These are phyloP conservation scores for Microtus pennsylvanicus DNA, from an alignment of 2,113 vertebrate genomes.

Conservation along the genomic window DNA sequence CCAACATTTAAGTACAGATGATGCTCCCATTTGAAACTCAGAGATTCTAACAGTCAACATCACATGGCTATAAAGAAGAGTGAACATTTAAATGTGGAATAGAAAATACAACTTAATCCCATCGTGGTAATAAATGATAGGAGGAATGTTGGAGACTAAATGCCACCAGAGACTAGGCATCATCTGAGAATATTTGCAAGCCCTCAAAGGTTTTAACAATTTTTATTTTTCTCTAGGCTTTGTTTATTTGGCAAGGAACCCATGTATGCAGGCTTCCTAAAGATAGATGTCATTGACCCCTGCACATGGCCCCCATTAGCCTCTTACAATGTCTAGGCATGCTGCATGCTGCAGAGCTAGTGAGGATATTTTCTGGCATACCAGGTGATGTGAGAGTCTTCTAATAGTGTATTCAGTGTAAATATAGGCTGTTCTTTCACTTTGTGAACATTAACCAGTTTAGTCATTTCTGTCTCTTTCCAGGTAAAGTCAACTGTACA, in stretches of 20 bases:
- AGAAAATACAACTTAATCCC: conserved; percentile 70
- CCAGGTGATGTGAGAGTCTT: conserved; percentile 61
- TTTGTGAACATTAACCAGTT: conserved; percentile 48
- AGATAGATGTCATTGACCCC: conserved; percentile 72
- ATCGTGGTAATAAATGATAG: conserved; percentile 78
- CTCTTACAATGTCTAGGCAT: conserved; percentile 74
- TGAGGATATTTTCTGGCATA: conserved; percentile 75
- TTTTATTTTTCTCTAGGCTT: conserved; percentile 76
- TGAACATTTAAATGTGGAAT: conserved; percentile 51
- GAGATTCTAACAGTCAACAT: neutral
- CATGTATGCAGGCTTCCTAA: conserved; percentile 37
- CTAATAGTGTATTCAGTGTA: conserved; percentile 41
- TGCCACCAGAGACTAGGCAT: conserved; percentile 69
- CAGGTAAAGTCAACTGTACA: conserved; percentile 47
- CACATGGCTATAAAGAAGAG: conserved; percentile 41
- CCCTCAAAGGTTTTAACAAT: conserved; percentile 69
- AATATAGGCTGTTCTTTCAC: conserved; percentile 52
- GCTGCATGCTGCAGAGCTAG: conserved; percentile 53
- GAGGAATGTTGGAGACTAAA: conserved; percentile 77
- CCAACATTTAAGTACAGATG: neutral
- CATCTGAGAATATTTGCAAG: conserved; percentile 73
- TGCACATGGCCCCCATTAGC: conserved; percentile 77
- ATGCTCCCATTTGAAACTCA: neutral
- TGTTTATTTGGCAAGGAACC: conserved; percentile 54
- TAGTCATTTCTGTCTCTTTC: conserved; percentile 54